Conservation (phyloP, 1,140 invertebrate genomes). For the Drosophila pruinosa region DNA sequence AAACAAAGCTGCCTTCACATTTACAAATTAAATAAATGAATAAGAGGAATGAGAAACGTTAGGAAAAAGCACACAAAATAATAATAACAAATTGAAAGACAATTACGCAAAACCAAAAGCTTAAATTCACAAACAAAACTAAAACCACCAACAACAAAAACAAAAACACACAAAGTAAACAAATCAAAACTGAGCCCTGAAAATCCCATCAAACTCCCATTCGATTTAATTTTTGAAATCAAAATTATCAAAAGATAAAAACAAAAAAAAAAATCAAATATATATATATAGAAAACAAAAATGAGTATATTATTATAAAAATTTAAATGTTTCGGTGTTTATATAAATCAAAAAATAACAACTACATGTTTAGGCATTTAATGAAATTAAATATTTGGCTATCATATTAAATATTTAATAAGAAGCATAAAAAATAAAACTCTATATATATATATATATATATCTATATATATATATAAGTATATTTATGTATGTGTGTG, state of each 20-base stretch:
- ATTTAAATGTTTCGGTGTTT: constrained; percentile 70
- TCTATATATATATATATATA: constrained; percentile 62
- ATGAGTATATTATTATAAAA: constrained; percentile 21
- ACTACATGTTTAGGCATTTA: constrained; percentile 56
- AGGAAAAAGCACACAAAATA: constrained; percentile 79
- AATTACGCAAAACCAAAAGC: constrained; percentile 47
- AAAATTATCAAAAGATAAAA: constrained; percentile 30
- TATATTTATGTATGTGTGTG: constrained; percentile 82
- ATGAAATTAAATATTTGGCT: constrained; percentile 35
- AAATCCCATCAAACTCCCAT: constrained; percentile 10
- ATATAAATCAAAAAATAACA: constrained; percentile 8
- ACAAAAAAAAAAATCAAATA: constrained; percentile 20
- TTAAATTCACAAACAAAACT: constrained; percentile 15
- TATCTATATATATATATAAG: constrained; percentile 82
- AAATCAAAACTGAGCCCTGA: constrained; percentile 4
- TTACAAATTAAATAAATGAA: constrained; percentile 82
- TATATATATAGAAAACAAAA: constrained; percentile 24
- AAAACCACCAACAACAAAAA: constrained; percentile 31
- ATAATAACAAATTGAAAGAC: constrained; percentile 52
- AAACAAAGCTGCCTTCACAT: constrained; percentile 83
- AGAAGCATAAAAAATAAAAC: constrained; percentile 12
- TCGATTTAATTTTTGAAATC: constrained; percentile 8
- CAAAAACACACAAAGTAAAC: not conserved
- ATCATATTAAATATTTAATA: constrained; percentile 10
- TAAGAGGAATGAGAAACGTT: constrained; percentile 69